Percentiles rank a stretch among this genome's conserved stretches.
phyloP scores from a whole-genome alignment of 2,888 invertebrate species.

The Zaprionus lineosus region DNA sequence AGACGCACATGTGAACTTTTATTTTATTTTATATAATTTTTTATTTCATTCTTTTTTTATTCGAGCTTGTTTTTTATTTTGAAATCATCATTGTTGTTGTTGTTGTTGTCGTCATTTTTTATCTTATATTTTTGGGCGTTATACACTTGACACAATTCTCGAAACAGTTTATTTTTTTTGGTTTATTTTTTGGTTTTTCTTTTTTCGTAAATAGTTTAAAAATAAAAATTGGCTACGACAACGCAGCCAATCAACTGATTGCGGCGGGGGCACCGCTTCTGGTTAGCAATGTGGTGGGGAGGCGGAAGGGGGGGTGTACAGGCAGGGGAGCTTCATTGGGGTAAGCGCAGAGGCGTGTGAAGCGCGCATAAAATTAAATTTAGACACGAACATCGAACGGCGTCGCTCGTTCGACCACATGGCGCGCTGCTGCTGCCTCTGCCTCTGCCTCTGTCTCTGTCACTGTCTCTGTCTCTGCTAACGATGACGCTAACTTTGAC shows the following conservation, averaged over 20 bases:
- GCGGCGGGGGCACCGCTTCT: neutral
- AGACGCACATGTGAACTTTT: slow-evolving; percentile 30
- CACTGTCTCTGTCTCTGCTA: too few relatives aligned
- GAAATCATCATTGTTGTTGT: too few relatives aligned
- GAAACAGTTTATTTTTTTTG: slow-evolving; percentile 46
- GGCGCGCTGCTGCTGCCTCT: slow-evolving; percentile 40
- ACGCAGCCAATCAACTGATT: slow-evolving; percentile 59
- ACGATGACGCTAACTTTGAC: slow-evolving; percentile 10
- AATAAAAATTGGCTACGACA: slow-evolving; percentile 44
- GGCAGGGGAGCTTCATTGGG: slow-evolving; percentile 4
- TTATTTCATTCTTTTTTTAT: slow-evolving; percentile 1
- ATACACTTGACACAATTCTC: slow-evolving; percentile 76
- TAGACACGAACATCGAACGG: slow-evolving; percentile 59
- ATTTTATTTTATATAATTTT: slow-evolving; percentile 9
- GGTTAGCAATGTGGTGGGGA: neutral
- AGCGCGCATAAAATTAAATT: slow-evolving; percentile 74
- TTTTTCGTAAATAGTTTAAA: too few relatives aligned
- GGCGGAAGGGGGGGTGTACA: neutral
- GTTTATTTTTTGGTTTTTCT: too few relatives aligned
- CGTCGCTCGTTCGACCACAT: slow-evolving; percentile 52
- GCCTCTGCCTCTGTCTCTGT: too few relatives aligned
- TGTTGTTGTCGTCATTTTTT: neutral
- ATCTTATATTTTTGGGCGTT: slow-evolving; percentile 47
- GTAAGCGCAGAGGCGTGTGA: slow-evolving; percentile 48
- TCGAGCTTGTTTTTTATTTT: slow-evolving; percentile 10